Conservation (phyloP, 2,113 vertebrate genomes). For the Ophthalmolycus amberensis region DNA sequence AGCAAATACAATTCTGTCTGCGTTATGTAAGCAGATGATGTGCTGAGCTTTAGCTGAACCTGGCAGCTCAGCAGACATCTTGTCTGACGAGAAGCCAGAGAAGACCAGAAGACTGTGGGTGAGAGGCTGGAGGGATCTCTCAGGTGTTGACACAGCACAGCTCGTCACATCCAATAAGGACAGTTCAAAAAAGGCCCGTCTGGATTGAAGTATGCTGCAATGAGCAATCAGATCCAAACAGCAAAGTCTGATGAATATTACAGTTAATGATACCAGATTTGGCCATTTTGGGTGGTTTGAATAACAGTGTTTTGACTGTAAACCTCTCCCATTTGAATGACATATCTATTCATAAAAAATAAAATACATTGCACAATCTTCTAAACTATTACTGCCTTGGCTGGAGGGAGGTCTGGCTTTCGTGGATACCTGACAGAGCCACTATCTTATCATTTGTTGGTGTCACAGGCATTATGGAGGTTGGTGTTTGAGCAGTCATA, state of each 20-base stretch:
- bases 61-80: conserved; percentile 37
- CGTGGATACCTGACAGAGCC: not conserved
- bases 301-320: not conserved
- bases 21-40: conserved; percentile 63
- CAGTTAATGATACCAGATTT: not conserved
- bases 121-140: not conserved
- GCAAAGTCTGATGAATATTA: not conserved
- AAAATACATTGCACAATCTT: not conserved
- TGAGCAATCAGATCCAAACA: not conserved
- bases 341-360: not conserved
- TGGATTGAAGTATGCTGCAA: not conserved
- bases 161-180: not conserved
- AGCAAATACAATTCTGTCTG: conserved; percentile 46
- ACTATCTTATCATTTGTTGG: not conserved
- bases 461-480: not conserved
- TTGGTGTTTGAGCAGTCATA: not conserved
- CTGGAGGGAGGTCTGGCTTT: not conserved
- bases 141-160: not conserved
- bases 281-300: not conserved
- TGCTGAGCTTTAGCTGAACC: conserved; percentile 32
- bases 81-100: not conserved
- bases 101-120: not conserved
- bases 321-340: not conserved
- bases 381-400: not conserved
- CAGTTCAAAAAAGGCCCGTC: not conserved